These are phyloP conservation scores for Nannospalax galili DNA, from an alignment of 2,113 vertebrate species.

Conservation along the genomic window DNA sequence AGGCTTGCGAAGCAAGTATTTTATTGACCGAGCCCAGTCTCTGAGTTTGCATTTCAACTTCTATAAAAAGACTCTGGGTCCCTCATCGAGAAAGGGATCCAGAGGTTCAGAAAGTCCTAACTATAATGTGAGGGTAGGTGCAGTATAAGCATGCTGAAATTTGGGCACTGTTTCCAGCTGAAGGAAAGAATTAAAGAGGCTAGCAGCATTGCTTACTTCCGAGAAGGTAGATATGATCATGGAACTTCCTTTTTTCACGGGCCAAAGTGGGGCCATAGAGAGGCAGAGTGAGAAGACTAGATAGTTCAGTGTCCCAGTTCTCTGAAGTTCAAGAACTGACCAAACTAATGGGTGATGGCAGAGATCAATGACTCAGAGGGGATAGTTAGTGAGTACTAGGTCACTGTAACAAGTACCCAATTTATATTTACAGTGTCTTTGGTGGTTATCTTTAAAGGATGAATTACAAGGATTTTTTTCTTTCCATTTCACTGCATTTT, in stretches of 20 bases:
- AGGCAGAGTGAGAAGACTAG: neutral
- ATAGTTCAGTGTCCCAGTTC: neutral
- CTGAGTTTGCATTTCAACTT: constrained; percentile 36
- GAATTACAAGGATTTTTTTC: neutral
- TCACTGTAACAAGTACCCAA: neutral
- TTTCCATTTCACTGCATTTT: constrained; percentile 57
- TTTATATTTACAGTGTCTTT: neutral
- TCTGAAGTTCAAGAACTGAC: neutral
- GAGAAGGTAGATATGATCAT: neutral
- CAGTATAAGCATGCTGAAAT: neutral
- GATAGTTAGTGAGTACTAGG: neutral
- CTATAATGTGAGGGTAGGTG: neutral
- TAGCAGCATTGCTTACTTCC: constrained; percentile 13
- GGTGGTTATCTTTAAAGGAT: neutral
- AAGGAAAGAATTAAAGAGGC: neutral
- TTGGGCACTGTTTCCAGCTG: neutral
- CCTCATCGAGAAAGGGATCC: neutral
- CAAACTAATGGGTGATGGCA: neutral
- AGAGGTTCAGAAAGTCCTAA: neutral
- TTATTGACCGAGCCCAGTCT: neutral
- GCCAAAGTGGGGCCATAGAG: neutral
- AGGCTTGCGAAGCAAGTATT: neutral
- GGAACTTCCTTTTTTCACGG: constrained; percentile 8
- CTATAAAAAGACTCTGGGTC: constrained; percentile 14
- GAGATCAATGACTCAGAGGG: neutral